Conservation (phyloP, 2,797 vertebrate genomes). For the Lacerta bilineata region DNA sequence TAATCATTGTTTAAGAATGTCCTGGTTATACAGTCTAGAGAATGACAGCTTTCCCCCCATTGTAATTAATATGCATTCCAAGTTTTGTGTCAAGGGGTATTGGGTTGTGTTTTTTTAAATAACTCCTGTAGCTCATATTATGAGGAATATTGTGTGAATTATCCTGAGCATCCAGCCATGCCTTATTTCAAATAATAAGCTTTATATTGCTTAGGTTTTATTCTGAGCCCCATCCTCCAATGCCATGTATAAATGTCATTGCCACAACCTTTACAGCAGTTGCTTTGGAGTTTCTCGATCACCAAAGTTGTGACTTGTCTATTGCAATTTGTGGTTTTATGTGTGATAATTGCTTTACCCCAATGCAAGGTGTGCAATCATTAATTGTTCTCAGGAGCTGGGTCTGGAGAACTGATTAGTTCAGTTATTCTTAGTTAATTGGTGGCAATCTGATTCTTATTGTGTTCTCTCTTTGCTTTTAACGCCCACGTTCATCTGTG, state of each 20-base stretch:
- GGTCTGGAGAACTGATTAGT: neutral
- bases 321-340: neutral
- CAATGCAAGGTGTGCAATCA: neutral
- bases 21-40: neutral
- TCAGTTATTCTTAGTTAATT: conserved; percentile 8
- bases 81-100: neutral
- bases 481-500: neutral
- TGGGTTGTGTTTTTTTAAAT: too few species aligned
- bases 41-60: neutral
- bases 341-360: neutral
- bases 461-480: neutral
- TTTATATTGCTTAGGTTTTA: neutral
- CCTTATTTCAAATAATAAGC: neutral
- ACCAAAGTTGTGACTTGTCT: too few species aligned
- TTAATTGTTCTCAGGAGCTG: neutral
- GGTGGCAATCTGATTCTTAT: neutral
- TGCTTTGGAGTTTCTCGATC: neutral
- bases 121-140: neutral
- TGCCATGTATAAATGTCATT: neutral
- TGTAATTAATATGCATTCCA: neutral
- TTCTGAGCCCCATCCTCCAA: neutral
- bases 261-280: too few species aligned
- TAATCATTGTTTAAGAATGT: neutral
- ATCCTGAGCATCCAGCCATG: neutral
- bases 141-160: neutral